Base-by-base conservation (phyloP, 1,140 invertebrate species). In the Macrobrachium rosenbergii region DNA sequence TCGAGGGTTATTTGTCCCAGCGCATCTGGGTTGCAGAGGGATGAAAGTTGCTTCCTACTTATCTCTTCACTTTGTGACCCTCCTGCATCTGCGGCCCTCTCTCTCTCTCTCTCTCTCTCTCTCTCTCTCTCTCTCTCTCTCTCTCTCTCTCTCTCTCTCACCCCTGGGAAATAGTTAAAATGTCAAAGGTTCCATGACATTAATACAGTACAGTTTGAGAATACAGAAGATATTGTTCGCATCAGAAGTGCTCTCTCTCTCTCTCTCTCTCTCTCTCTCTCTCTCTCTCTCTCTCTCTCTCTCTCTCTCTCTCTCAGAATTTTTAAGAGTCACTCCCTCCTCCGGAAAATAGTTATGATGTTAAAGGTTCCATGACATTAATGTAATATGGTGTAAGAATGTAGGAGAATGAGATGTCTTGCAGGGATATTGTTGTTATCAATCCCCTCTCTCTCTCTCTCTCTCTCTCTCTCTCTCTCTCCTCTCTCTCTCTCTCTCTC, bases 381-480 rank as follows among this genome's bases (percentile, higher is more conserved):
- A 10, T 75, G 37, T 12, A 28, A 16, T 17, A 45, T 6, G 73
- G n/a, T 75, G n/a, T 75, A 17, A 45, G 73, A 75, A 37, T 45
- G 43, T 75, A 45, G 8, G 21, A 6, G 16, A 17, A n/a, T n/a
- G n/a, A n/a, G 28, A 37, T 37, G 28, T 37, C 28, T 37, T 37
- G 28, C 28, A 37, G 28, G 28, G 28, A 37, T 37, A 37, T 37
- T 37, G 28, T 37, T 37, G 1, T 37, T 37, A 37, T 3, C 28
- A 37, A 37, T 3, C 28, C 28, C 28, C 28, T 2, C 28, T 3
- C 28, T 3, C 28, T 37, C 28, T 37, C 69, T 73, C 69, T 73
- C 69, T 73, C 69, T 73, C 69, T 73, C 69, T 73, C 69, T 73
- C 69, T 73, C 69, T 73, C 69, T 73, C 69, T 73, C 69, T 73